phyloP scores from a whole-genome alignment of 2,113 vertebrate genomes.

The Ancistrus triradiatus region DNA sequence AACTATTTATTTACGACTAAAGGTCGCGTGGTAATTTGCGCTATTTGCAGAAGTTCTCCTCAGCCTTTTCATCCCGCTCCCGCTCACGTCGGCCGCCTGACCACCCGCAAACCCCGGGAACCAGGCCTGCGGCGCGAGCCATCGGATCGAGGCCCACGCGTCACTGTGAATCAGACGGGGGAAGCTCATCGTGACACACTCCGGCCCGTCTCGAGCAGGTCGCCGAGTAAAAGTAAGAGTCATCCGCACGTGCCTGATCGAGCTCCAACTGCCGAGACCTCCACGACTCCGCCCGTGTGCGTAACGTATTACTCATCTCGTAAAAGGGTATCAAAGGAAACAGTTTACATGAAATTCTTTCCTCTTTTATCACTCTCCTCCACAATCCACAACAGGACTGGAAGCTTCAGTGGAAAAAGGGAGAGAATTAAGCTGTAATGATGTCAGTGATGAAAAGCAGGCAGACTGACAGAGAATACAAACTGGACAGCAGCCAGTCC shows the following conservation, averaged over 20 bases:
- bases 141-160: too few relatives aligned
- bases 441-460: slow-evolving; percentile 62
- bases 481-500: slow-evolving; percentile 45
- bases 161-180: neutral
- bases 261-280: slow-evolving; percentile 1
- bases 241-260: neutral
- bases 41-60: too few relatives aligned
- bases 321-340: slow-evolving; percentile 21
- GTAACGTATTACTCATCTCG: neutral
- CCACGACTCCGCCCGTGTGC: neutral
- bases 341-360: slow-evolving; percentile 12
- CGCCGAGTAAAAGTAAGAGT: neutral
- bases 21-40: too few relatives aligned
- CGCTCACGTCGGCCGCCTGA: too few relatives aligned
- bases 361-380: slow-evolving; percentile 40
- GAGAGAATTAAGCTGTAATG: slow-evolving; percentile 53
- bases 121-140: too few relatives aligned
- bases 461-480: slow-evolving; percentile 32
- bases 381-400: slow-evolving; percentile 34
- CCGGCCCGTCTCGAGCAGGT: neutral
- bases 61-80: too few relatives aligned
- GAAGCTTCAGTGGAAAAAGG: slow-evolving; percentile 50
- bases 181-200: neutral
- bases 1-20: too few relatives aligned
- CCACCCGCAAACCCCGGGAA: too few relatives aligned